phyloP scores from a whole-genome alignment of 2,888 invertebrate genomes.

The Anagyrus pseudococci region DNA sequence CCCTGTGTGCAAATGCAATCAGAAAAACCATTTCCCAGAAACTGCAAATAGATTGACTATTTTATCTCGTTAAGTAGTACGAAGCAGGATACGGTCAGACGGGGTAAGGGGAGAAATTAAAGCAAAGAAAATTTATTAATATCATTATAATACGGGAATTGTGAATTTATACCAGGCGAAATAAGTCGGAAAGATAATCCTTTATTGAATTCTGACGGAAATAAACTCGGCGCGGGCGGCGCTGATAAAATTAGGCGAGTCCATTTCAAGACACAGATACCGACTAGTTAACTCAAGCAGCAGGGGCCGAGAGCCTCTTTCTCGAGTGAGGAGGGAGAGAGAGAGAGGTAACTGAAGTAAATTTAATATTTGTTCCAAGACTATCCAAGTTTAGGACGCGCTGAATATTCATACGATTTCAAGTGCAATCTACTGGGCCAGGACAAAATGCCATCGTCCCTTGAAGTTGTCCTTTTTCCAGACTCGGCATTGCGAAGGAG shows the following conservation, averaged over 20 bases:
- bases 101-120: neutral
- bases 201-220: constrained; percentile 2
- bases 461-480: constrained; percentile 13
- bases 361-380: constrained; percentile 42
- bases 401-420: constrained; percentile 43
- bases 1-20: no score
- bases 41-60: no score
- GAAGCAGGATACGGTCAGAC: neutral
- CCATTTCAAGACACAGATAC: constrained; percentile 12
- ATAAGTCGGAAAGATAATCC: constrained; percentile 7
- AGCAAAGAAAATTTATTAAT: neutral
- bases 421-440: constrained; percentile 38
- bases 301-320: neutral
- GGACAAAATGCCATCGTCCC: constrained; percentile 29
- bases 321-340: neutral
- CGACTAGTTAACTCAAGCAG: constrained; percentile 7
- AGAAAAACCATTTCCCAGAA: no score
- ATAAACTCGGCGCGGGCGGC: neutral
- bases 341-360: constrained; percentile 33
- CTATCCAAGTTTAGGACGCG: constrained; percentile 36
- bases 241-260: constrained; percentile 20
- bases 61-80: no score
- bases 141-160: no score
- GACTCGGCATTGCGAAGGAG: no score
- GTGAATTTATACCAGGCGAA: no score